Evolutionary conservation across 1,140 invertebrate genomes (phyloP).

Genomic region (Thalassaphorura encarpata): DNA sequence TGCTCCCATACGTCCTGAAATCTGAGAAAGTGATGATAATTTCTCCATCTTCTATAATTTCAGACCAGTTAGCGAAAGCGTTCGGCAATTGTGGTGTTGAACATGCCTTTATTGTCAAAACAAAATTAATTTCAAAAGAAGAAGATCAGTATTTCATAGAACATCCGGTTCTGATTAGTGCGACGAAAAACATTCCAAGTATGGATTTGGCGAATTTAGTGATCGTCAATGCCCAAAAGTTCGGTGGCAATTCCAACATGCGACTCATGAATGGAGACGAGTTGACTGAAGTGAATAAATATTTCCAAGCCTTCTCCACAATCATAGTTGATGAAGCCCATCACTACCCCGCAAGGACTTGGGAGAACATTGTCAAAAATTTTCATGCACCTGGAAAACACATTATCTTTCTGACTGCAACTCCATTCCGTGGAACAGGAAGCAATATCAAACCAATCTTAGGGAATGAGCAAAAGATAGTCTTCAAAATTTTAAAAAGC

Average conservation of each 20-base stretch:
- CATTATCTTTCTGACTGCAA: conserved; percentile 13
- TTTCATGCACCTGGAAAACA: conserved; percentile 9
- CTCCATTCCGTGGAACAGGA: background rate
- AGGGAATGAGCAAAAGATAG: background rate
- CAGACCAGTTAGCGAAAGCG: background rate
- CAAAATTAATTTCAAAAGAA: background rate
- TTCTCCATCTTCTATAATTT: background rate
- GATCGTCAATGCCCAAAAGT: conserved; percentile 18
- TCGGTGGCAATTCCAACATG: background rate
- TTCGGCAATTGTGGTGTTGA: background rate
- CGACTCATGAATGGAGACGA: conserved; percentile 3
- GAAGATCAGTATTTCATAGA: background rate
- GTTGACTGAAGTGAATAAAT: background rate
- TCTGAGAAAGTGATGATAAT: conserved; percentile 9
- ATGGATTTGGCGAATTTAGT: conserved; percentile 1
- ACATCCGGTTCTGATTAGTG: background rate
- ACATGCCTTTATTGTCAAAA: background rate
- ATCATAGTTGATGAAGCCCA: conserved; percentile 18
- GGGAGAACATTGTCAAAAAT: background rate
- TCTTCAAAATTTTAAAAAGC: background rate
- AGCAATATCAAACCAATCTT: too few species aligned
- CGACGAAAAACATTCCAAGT: background rate
- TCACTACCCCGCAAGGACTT: conserved; percentile 14
- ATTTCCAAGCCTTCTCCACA: conserved; percentile 3
- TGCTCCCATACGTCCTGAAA: conserved; percentile 9